Conservation (phyloP, 2,113 vertebrate genomes). For the Morone saxatilis region DNA sequence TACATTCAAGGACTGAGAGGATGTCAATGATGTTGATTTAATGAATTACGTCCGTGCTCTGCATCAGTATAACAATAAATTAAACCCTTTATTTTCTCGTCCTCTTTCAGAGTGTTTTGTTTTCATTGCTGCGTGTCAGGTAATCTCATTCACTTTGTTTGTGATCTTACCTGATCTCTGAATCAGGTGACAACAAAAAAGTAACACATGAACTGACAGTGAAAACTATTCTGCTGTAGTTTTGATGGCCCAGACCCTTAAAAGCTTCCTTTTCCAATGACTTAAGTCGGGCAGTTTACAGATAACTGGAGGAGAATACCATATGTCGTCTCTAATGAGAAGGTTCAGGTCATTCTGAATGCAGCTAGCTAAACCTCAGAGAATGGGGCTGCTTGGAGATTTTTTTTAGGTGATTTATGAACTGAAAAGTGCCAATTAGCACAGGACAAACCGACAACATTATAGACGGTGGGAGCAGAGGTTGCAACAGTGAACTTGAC, state of each 20-base stretch:
- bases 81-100: not conserved
- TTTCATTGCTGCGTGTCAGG: not conserved
- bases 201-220: not conserved
- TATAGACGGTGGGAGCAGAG: slow-evolving; percentile 74
- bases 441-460: slow-evolving; percentile 77
- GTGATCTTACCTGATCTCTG: not conserved
- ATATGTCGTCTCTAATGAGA: slow-evolving; percentile 68
- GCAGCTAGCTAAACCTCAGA: slow-evolving; percentile 63
- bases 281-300: slow-evolving; percentile 44
- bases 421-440: slow-evolving; percentile 83
- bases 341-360: slow-evolving; percentile 69
- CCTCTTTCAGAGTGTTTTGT: not conserved
- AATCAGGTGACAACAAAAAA: not conserved
- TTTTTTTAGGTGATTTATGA: slow-evolving; percentile 79
- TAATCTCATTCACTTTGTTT: not conserved
- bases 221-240: slow-evolving; percentile 7
- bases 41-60: slow-evolving; percentile 39
- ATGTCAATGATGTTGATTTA: slow-evolving; percentile 55
- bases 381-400: slow-evolving; percentile 56
- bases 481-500: slow-evolving; percentile 75
- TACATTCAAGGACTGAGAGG: slow-evolving; percentile 43
- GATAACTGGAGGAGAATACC: slow-evolving; percentile 50
- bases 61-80: slow-evolving; percentile 28
- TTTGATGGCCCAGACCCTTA: slow-evolving; percentile 8
- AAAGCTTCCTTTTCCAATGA: slow-evolving; percentile 3